Evolutionary conservation across 1,140 invertebrate genomes (phyloP).

Genomic region (Apocrypta bakeri): DNA sequence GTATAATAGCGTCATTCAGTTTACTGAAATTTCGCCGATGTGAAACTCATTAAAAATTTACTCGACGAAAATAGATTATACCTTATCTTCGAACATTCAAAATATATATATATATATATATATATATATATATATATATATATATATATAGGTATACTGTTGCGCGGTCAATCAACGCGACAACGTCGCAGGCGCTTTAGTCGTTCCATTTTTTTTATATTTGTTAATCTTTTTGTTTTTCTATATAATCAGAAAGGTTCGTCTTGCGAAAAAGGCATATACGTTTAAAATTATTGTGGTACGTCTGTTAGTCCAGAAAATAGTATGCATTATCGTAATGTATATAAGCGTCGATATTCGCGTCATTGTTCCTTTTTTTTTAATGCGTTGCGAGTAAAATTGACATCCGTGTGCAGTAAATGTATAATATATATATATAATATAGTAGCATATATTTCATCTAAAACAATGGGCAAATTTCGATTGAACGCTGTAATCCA

Average conservation of each 20-base stretch:
- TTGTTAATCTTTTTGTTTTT: background rate
- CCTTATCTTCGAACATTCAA: background rate
- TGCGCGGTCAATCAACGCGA: background rate
- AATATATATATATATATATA: background rate
- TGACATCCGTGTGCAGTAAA: slow-evolving; percentile 51
- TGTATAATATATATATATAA: background rate
- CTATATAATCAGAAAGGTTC: background rate
- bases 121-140: background rate
- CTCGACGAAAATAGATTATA: background rate
- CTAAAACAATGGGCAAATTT: slow-evolving; percentile 9
- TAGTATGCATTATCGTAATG: background rate
- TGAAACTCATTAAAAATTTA: background rate
- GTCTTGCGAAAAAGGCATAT: background rate
- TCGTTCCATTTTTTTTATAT: too few relatives aligned
- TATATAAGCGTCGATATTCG: background rate
- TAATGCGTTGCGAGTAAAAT: slow-evolving; percentile 54
- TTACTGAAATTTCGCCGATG: background rate
- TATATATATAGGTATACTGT: background rate
- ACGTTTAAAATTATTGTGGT: background rate
- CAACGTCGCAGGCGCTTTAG: background rate
- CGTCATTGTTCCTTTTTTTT: background rate
- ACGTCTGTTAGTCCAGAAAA: background rate
- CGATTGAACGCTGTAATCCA: background rate
- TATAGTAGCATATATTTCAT: background rate
- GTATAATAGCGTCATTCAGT: background rate